Percentiles rank a stretch among this genome's conserved stretches.
Conservation (phyloP, 2,888 invertebrate genomes). For the Trissolcus japonicus region DNA sequence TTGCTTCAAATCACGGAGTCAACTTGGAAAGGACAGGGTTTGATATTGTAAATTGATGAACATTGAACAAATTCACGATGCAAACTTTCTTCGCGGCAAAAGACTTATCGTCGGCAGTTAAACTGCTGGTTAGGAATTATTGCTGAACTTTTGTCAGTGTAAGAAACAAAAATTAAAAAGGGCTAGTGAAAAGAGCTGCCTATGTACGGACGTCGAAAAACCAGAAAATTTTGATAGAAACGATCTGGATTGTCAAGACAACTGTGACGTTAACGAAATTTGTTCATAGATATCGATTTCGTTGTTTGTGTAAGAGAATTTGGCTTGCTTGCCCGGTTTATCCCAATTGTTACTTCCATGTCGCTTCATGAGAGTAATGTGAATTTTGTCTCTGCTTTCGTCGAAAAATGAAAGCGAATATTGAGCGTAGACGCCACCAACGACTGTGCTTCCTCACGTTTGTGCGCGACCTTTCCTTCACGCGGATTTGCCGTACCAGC, state of each 20-base stretch:
- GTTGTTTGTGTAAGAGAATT: slow-evolving; percentile 48
- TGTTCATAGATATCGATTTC: slow-evolving; percentile 39
- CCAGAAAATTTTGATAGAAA: slow-evolving; percentile 35
- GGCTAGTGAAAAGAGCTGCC: slow-evolving; percentile 36
- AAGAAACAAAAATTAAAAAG: slow-evolving; percentile 13
- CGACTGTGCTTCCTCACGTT: slow-evolving; percentile 83
- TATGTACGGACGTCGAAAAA: slow-evolving; percentile 44
- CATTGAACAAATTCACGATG: slow-evolving; percentile 20
- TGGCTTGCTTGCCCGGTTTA: slow-evolving; percentile 16
- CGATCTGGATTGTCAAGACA: slow-evolving; percentile 52
- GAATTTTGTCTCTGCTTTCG: slow-evolving; percentile 79
- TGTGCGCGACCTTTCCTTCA: slow-evolving; percentile 81
- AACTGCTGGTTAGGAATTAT: background rate
- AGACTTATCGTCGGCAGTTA: slow-evolving; percentile 6
- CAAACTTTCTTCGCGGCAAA: background rate
- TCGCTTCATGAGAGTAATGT: slow-evolving; percentile 68
- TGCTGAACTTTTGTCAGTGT: slow-evolving; percentile 18
- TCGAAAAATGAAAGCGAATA: slow-evolving; percentile 87
- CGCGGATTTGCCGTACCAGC: slow-evolving; percentile 90
- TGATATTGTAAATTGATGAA: slow-evolving; percentile 44
- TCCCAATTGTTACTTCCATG: slow-evolving; percentile 4
- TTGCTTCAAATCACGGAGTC: slow-evolving; percentile 7
- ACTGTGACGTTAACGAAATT: slow-evolving; percentile 41
- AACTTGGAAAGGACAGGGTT: slow-evolving; percentile 22
- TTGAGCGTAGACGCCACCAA: slow-evolving; percentile 89